These are phyloP conservation scores for Nyctereutes procyonoides DNA, from an alignment of 2,113 vertebrate species.

Conservation along the genomic window DNA sequence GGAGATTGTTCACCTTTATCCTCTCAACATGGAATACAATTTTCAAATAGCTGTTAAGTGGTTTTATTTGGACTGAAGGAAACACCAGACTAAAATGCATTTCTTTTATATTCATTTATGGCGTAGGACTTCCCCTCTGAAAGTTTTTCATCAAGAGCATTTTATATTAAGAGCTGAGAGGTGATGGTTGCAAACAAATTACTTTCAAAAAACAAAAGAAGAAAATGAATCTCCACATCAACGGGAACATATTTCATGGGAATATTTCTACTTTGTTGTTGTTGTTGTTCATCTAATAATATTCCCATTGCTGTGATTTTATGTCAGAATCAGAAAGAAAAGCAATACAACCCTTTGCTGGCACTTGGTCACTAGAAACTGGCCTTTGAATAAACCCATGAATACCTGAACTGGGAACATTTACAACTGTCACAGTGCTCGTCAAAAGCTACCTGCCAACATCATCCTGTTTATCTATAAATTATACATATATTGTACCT, in stretches of 20 bases:
- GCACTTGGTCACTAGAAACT: not conserved
- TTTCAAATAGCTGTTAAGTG: not conserved
- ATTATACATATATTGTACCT: constrained; percentile 50
- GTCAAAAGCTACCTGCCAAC: not conserved
- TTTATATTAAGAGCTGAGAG: not conserved
- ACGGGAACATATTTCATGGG: not conserved
- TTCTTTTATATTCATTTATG: constrained; percentile 33
- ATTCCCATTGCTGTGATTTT: not conserved
- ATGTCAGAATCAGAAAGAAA: not conserved
- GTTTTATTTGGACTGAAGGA: not conserved
- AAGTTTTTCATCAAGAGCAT: not conserved
- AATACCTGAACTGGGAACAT: not conserved
- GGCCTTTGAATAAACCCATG: not conserved
- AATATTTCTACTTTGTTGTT: not conserved
- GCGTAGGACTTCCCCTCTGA: not conserved
- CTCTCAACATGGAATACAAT: not conserved
- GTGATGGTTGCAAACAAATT: constrained; percentile 33
- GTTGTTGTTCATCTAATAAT: not conserved
- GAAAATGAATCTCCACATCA: not conserved
- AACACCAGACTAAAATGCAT: not conserved
- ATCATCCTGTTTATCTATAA: constrained; percentile 67
- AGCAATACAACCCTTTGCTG: not conserved
- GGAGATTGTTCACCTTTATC: not conserved
- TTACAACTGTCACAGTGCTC: not conserved
- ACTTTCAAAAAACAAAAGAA: not conserved